A percentile compares a stretch with the other conserved stretches of the same genome.
These are phyloP conservation scores for Stegodyphus mimosarum DNA, from an alignment of 1,140 invertebrate genomes.

Conservation along the genomic window DNA sequence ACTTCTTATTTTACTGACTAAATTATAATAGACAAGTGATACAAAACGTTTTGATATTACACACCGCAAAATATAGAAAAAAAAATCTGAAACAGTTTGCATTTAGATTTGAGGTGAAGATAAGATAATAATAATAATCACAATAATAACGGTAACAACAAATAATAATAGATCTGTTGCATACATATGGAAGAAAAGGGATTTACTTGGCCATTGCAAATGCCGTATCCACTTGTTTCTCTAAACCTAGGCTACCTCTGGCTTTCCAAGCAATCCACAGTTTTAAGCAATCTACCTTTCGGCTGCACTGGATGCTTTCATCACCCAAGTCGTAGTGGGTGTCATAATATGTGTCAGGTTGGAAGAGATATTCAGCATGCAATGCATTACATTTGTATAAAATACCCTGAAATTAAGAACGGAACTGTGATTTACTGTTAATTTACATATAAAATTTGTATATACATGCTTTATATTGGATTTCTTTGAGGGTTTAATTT, in stretches of 20 bases:
- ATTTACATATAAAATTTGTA: no score
- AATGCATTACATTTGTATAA: slow-evolving; percentile 95
- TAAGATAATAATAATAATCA: no score
- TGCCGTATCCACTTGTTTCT: slow-evolving; percentile 88
- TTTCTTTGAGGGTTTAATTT: no score
- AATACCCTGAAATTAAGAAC: slow-evolving; percentile 78
- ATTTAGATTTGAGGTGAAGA: no score
- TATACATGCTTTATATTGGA: no score
- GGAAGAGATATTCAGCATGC: slow-evolving; percentile 97
- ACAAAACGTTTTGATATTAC: no score
- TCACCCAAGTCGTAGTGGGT: slow-evolving; percentile 96
- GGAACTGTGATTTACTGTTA: background rate
- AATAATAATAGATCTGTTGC: no score
- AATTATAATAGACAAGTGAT: no score
- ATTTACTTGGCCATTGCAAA: slow-evolving; percentile 78
- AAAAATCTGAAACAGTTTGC: no score
- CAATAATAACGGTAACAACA: no score
- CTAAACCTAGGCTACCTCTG: slow-evolving; percentile 92
- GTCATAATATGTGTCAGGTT: slow-evolving; percentile 98
- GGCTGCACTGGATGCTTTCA: slow-evolving; percentile 98
- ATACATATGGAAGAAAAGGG: slow-evolving; percentile 67
- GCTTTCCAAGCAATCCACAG: slow-evolving; percentile 98
- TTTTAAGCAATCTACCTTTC: slow-evolving; percentile 99
- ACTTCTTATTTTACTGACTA: no score
- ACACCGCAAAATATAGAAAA: no score